These are phyloP conservation scores for Schizothorax lantsangensis DNA, from an alignment of 2,797 vertebrate species.

Conservation along the genomic window DNA sequence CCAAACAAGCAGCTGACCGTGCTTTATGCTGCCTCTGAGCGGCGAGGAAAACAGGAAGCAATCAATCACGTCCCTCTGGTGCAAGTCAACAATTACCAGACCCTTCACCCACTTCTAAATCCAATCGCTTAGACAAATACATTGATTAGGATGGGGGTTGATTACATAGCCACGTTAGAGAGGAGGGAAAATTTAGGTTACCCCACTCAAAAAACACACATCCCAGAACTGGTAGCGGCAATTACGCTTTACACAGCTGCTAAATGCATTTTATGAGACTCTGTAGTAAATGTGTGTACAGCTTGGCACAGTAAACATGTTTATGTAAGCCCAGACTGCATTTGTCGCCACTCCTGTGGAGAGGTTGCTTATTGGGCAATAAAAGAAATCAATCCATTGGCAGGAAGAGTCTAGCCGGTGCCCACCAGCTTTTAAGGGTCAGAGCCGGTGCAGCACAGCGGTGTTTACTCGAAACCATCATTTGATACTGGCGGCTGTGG, in stretches of 20 bases:
- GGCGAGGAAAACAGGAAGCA: conserved; percentile 73
- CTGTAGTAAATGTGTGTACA: conserved; percentile 59
- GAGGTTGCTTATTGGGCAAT: conserved; percentile 71
- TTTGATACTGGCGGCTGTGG: conserved; percentile 43
- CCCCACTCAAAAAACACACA: conserved; percentile 10
- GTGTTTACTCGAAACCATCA: conserved; percentile 37
- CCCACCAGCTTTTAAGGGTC: conserved; percentile 39
- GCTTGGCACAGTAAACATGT: conserved; percentile 63
- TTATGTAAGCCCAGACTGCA: conserved; percentile 67
- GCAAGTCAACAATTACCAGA: conserved; percentile 80
- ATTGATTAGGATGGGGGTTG: conserved; percentile 70
- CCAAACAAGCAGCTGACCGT: conserved; percentile 41
- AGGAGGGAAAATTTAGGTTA: not conserved
- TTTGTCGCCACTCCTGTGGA: conserved; percentile 63
- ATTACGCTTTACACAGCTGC: conserved; percentile 32
- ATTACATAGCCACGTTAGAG: conserved; percentile 58
- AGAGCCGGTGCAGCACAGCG: conserved; percentile 41
- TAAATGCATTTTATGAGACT: conserved; percentile 56
- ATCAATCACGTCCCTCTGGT: conserved; percentile 75
- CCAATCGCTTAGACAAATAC: conserved; percentile 73
- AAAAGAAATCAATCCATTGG: conserved; percentile 77
- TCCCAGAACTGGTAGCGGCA: not conserved
- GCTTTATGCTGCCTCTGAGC: conserved; percentile 61
- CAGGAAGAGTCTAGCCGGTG: conserved; percentile 55
- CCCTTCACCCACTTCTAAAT: conserved; percentile 75